Evolutionary conservation across 2,113 vertebrate species (phyloP), one percentile per base, ranked within the genome.

Genomic region (Tonatia bakeri): DNA sequence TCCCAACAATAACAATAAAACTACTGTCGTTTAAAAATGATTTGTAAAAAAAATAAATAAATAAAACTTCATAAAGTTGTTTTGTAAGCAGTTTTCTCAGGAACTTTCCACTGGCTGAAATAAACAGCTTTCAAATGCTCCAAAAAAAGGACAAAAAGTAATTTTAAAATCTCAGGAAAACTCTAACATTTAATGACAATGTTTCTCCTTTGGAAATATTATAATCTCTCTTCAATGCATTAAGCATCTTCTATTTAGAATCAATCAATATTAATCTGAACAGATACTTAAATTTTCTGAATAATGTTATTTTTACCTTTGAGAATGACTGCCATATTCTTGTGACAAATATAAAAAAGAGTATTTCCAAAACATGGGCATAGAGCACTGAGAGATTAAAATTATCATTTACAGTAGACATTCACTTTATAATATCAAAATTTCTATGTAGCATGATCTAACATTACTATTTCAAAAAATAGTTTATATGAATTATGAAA

Each of bases 1-100:
- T 85, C 43, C 54, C 92, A 90, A 95, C 75, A 94, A 72, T n/a
- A 93, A 77, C 87, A 94, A 94, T 79, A 33, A 79, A 97, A 47
- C 13, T 76, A 82, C 38, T 95, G 16, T 86, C 50, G 72, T 88
- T 87, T n/a, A 94, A 75, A 90, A 95, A 95, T 75, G 36, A 85
- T 67, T 83, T 10, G 31, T 20, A 13, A n/a, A 36, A 69, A 69
- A 14, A 91, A n/a, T n/a, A n/a, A n/a, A n/a, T n/a, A n/a, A n/a
- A n/a, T n/a, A n/a, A 91, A 91, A 92, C 72, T 76, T 93, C 8
- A 43, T 52, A 65, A 83, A 91, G 73, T 1, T 93, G 67, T 91
- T 87, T 95, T 91, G 16, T 77, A 75, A 90, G 56, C 64, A 83
- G 38, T 89, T 96, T 97, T 76, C 20, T 85, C 65, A 33, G 52